Evolutionary conservation across 2,888 invertebrate species (phyloP), one percentile per base, ranked within the genome.

Genomic region (Drosophila cognata): DNA sequence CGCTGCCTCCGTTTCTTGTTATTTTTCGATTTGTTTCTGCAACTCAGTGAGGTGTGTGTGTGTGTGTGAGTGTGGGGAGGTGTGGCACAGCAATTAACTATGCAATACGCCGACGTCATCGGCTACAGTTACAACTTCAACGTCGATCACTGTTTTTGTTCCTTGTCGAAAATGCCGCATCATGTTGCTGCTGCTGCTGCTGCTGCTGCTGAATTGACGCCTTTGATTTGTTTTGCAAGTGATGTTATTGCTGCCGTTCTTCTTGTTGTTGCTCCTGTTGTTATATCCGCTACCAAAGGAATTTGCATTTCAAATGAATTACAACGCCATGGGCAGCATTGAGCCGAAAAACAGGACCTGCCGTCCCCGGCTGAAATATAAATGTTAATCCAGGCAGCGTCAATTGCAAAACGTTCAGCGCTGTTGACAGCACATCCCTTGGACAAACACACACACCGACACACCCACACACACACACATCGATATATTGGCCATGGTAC

Each of bases 271-370:
- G 56, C 1, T 57, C 53, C 41, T 81, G 72, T 83, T 85, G 90
- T 77, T 90, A 84, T 84, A 86, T 86, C 87, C 90, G 85, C 76
- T 83, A 77, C 81, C 86, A 90, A 81, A 82, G 77, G 87, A 80
- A 88, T 88, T 88, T 88, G 91, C 87, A 88, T 88, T 75, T 89
- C 77, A 88, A 88, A 88, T 88, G 87, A 88, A 88, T 90, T 71
- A 86, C 77, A 70, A 64, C 64, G 65, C 69, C 64, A 63, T 10
- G 35, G 60, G 59, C 38, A 79, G 65, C 67, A 81, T 71, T 66
- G 68, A 67, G 62, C 64, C 60, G 28, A 50, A 29, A 48, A 56
- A 57, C 50, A 35, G 36, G 29, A 41, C 33, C 29, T 52, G 46
- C 41, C 41, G 29, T 41, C 7, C 53, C 53, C 57, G 57, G 36